These are phyloP conservation scores for Cyphomyrmex costatus DNA, from an alignment of 1,140 invertebrate species.

Conservation along the genomic window DNA sequence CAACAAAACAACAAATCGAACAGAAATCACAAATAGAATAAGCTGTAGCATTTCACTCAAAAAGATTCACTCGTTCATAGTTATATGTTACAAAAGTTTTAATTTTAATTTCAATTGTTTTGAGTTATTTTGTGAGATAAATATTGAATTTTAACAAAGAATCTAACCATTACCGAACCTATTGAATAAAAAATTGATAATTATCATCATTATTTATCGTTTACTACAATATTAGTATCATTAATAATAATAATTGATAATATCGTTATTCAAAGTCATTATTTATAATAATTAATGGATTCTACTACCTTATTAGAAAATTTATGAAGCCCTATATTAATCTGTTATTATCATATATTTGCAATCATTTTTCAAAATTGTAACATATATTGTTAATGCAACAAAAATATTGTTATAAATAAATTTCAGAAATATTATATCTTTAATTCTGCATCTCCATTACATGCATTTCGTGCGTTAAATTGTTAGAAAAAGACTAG, in stretches of 20 bases:
- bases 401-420: slow-evolving; percentile 14
- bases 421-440: not conserved
- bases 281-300: not conserved
- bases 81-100: not conserved
- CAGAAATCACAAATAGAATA: not conserved
- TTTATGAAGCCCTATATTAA: not conserved
- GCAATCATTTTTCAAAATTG: not conserved
- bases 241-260: not conserved
- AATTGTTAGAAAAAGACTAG: slow-evolving; percentile 38
- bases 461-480: not conserved
- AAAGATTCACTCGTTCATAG: not conserved
- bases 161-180: not conserved
- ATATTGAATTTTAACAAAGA: not conserved
- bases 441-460: slow-evolving; percentile 1
- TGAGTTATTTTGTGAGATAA: not conserved
- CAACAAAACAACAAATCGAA: not conserved
- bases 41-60: not conserved
- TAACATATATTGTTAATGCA: not conserved
- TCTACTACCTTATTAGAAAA: not conserved
- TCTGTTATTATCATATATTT: slow-evolving; percentile 8
- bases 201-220: not conserved
- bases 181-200: not conserved
- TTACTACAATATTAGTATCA: not conserved
- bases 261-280: not conserved
- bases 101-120: not conserved